These are phyloP conservation scores for Protonemura montana DNA, from an alignment of 2,888 invertebrate genomes.

Conservation along the genomic window DNA sequence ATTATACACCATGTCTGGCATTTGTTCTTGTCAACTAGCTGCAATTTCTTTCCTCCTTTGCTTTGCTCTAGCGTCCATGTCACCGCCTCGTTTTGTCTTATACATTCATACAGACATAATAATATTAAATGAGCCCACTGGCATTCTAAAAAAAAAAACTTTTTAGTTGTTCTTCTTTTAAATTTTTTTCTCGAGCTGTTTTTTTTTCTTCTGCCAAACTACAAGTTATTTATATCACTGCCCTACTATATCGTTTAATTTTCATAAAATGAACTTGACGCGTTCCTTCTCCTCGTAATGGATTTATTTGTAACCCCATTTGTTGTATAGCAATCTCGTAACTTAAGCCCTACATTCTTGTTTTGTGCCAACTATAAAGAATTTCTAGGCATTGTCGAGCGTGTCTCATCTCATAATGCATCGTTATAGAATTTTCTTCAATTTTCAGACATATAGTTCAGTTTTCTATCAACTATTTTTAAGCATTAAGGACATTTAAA, in stretches of 20 bases:
- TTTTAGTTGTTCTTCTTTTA: background rate
- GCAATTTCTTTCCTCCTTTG: background rate
- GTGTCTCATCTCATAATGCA: no score
- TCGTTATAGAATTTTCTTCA: no score
- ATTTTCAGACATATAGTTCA: no score
- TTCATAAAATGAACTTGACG: background rate
- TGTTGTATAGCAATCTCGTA: no score
- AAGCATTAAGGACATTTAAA: no score
- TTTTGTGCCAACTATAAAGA: no score
- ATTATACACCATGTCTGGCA: slow-evolving; percentile 17
- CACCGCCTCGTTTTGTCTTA: background rate
- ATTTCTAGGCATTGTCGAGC: no score
- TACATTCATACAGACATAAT: background rate
- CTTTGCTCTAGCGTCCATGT: background rate
- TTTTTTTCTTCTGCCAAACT: background rate
- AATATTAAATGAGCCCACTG: background rate
- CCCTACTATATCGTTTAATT: background rate
- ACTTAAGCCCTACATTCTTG: no score
- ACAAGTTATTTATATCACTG: background rate
- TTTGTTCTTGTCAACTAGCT: slow-evolving; percentile 19
- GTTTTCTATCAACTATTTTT: no score
- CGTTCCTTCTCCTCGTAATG: no score
- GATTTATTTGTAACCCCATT: no score
- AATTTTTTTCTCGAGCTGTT: background rate
- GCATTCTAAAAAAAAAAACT: background rate